Evolutionary conservation across 92 coral and sea anemone genomes (phyloP), one percentile per base, ranked within the genome.

Genomic region (Parazoanthus swiftii): DNA sequence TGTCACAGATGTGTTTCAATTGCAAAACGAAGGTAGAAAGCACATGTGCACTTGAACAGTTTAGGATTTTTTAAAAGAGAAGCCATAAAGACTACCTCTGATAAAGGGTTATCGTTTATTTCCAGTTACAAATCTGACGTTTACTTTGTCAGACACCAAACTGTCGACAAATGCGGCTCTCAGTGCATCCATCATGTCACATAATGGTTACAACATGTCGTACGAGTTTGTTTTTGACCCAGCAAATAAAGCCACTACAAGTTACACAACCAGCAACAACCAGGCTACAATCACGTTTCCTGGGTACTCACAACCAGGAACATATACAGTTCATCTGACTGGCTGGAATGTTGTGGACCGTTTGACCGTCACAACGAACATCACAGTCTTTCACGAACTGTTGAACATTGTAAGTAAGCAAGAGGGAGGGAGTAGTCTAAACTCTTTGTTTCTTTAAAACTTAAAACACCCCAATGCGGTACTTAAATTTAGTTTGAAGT

Each of bases 321-420:
- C 23, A 15, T 84, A 84, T 46, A 33, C 25, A 48, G 87, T 84
- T 1, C 26, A 71, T 43, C 46, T 84, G 3, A 84, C 87, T 8
- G 87, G 78, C 56, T 84, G 79, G 87, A 84, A 84, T 36, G 77
- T 8, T 20, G 87, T 21, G 48, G 87, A 84, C 67, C 77, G 79
- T 20, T 84, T 84, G 67, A 84, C 87, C 16, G 79, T 84, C 58
- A 84, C 7, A 76, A 70, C 71, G 68, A 43, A 5, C 0, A 46
- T 84, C 44, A 16, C 79, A 5, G 87, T 84, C 65, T 48, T 25
- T 67, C 2, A 70, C 29, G 48, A 43, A 21, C 79, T 72, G 26
- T 18, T 3, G 63, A 84, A 84, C 66, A 70, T 84, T 71, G 87
- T 84, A 84, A 2, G 87, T 84, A 84, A 10, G 44, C 16, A 38